Percentiles rank a stretch among this genome's conserved stretches.
phyloP scores from a whole-genome alignment of 64 coral and sea anemone species.

The Pocillopora verrucosa region DNA sequence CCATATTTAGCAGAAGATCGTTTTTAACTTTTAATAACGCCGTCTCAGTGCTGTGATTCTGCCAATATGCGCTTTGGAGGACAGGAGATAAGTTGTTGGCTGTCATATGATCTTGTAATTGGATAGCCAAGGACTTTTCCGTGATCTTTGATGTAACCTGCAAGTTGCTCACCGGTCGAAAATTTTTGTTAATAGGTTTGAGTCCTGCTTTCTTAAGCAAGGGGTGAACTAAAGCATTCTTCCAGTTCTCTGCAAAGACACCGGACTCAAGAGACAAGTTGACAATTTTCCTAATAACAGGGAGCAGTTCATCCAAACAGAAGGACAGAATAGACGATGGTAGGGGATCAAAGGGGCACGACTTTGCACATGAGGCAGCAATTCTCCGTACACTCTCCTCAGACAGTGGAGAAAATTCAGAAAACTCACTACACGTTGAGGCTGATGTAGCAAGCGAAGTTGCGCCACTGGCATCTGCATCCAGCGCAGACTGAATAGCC shows the following conservation, averaged over 20 bases:
- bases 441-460: too few relatives aligned
- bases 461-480: too few relatives aligned
- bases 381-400: too few relatives aligned
- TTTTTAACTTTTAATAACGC: constrained; percentile 39
- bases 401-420: too few relatives aligned
- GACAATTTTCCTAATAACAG: constrained; percentile 37
- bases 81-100: constrained; percentile 29
- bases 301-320: too few relatives aligned
- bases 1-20: constrained; percentile 35
- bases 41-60: constrained; percentile 15
- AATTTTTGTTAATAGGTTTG: constrained; percentile 59
- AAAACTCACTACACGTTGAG: too few relatives aligned
- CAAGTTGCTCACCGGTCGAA: constrained; percentile 43
- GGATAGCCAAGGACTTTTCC: constrained; percentile 41
- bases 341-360: too few relatives aligned
- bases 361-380: too few relatives aligned
- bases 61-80: constrained; percentile 28
- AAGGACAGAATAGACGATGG: too few relatives aligned
- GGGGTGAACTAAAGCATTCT: constrained; percentile 40
- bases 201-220: constrained; percentile 44
- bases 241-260: constrained; percentile 45
- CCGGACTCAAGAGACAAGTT: constrained; percentile 50
- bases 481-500: too few relatives aligned
- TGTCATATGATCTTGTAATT: constrained; percentile 40
- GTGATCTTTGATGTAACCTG: constrained; percentile 42